phyloP scores from a whole-genome alignment of 1,140 invertebrate species.

The Asbolus verrucosus region DNA sequence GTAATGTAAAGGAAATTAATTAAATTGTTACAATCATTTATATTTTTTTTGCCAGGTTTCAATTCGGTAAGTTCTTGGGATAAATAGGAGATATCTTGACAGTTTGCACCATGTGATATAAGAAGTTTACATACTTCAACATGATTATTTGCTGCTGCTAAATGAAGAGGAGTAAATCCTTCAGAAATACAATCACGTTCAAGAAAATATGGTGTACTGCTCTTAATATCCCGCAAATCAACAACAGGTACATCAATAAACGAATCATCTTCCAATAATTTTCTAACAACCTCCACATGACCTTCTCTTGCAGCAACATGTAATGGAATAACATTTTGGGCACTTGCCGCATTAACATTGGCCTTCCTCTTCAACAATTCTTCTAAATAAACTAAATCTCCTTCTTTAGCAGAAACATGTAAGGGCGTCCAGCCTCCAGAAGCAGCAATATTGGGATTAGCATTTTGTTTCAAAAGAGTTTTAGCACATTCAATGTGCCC shows the following conservation, averaged over 20 bases:
- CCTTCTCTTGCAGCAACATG: not conserved
- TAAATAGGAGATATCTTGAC: not conserved
- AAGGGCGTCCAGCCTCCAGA: conserved; percentile 8
- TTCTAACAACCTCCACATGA: not conserved
- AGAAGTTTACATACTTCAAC: not conserved
- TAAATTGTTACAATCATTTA: too few relatives aligned
- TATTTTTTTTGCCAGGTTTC: not conserved
- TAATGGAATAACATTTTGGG: not conserved
- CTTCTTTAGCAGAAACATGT: conserved; percentile 5
- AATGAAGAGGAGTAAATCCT: not conserved
- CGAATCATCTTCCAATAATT: not conserved
- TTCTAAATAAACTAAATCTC: not conserved
- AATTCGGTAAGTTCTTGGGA: not conserved
- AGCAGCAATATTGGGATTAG: conserved; percentile 1
- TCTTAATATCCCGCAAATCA: conserved; percentile 8
- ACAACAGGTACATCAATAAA: not conserved
- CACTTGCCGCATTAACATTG: not conserved
- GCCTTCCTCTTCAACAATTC: not conserved
- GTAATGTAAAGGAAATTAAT: too few relatives aligned
- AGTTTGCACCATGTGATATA: not conserved
- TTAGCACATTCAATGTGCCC: not conserved
- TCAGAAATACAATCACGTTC: not conserved
- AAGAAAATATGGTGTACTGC: not conserved
- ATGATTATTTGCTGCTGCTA: not conserved
- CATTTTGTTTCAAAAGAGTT: not conserved